Conservation (phyloP, 2,797 vertebrate genomes). For the Jordanella pulchra region DNA sequence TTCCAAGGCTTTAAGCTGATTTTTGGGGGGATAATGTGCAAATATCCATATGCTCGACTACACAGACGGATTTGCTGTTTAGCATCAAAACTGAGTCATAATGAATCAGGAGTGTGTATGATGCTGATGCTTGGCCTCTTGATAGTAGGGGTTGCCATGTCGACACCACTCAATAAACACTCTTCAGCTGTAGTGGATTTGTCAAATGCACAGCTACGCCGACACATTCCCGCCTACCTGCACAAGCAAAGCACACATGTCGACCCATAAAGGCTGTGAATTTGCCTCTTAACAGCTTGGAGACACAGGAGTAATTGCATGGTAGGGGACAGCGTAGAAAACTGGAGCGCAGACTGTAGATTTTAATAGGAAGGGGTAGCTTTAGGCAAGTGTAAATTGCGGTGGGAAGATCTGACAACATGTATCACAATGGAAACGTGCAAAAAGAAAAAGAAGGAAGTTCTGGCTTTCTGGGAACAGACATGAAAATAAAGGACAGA, state of each 20-base stretch:
- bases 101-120: slow-evolving; percentile 45
- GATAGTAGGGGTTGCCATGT: slow-evolving; percentile 65
- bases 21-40: slow-evolving; percentile 30
- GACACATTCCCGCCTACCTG: slow-evolving; percentile 48
- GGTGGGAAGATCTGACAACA: slow-evolving; percentile 74
- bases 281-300: slow-evolving; percentile 44
- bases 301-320: slow-evolving; percentile 52
- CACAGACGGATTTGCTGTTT: slow-evolving; percentile 6
- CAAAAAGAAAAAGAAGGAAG: slow-evolving; percentile 50
- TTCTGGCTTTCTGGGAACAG: slow-evolving; percentile 70
- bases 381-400: slow-evolving; percentile 73
- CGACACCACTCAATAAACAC: slow-evolving; percentile 73
- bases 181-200: slow-evolving; percentile 61
- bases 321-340: slow-evolving; percentile 40
- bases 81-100: slow-evolving; percentile 49
- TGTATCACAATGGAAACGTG: slow-evolving; percentile 75
- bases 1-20: slow-evolving; percentile 53
- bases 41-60: slow-evolving; percentile 10
- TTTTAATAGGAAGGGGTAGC: slow-evolving; percentile 70
- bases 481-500: slow-evolving; percentile 65
- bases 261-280: slow-evolving; percentile 49
- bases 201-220: slow-evolving; percentile 60
- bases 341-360: slow-evolving; percentile 48
- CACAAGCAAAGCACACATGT: slow-evolving; percentile 38
- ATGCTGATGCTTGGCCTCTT: slow-evolving; percentile 40